These are phyloP conservation scores for Euura lappo DNA, from an alignment of 1,140 invertebrate genomes.

Conservation along the genomic window DNA sequence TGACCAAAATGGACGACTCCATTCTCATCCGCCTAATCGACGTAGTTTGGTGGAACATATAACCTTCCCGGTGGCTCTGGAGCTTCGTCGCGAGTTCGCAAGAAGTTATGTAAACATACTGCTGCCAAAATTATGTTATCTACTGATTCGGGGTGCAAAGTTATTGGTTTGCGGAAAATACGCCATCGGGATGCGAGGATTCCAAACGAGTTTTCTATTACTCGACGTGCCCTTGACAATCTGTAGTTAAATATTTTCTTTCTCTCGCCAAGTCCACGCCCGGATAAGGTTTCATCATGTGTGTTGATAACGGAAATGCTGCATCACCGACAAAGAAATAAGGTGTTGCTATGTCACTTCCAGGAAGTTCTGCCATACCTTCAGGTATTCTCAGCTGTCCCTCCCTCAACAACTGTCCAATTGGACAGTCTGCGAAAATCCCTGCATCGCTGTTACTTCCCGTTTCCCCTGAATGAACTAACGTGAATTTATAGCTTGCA, in stretches of 20 bases:
- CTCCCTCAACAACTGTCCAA: conserved; percentile 22
- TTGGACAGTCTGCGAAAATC: conserved; percentile 31
- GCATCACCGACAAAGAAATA: conserved; percentile 49
- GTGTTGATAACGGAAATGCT: conserved; percentile 46
- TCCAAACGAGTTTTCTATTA: conserved; percentile 54
- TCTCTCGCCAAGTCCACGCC: conserved; percentile 15
- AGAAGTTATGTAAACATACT: conserved; percentile 3
- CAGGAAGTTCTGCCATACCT: conserved; percentile 8
- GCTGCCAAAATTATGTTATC: conserved; percentile 17
- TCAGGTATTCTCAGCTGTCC: conserved; percentile 27
- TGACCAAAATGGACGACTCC: neutral
- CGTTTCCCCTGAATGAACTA: conserved; percentile 53
- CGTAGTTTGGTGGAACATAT: neutral
- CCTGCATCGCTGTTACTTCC: conserved; percentile 52
- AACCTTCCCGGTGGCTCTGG: neutral
- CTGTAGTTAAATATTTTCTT: conserved; percentile 48
- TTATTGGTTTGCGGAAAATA: conserved; percentile 6
- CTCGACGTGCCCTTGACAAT: conserved; percentile 30
- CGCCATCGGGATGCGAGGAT: conserved; percentile 22
- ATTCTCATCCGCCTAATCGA: neutral
- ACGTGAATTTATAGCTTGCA: conserved; percentile 59
- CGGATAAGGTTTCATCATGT: conserved; percentile 48
- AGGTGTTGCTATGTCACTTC: conserved; percentile 24
- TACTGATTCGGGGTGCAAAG: neutral
- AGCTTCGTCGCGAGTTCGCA: neutral